Evolutionary conservation across 2,888 invertebrate species (phyloP), one percentile per base, ranked within the genome.

Genomic region (Dryobota labecula): DNA sequence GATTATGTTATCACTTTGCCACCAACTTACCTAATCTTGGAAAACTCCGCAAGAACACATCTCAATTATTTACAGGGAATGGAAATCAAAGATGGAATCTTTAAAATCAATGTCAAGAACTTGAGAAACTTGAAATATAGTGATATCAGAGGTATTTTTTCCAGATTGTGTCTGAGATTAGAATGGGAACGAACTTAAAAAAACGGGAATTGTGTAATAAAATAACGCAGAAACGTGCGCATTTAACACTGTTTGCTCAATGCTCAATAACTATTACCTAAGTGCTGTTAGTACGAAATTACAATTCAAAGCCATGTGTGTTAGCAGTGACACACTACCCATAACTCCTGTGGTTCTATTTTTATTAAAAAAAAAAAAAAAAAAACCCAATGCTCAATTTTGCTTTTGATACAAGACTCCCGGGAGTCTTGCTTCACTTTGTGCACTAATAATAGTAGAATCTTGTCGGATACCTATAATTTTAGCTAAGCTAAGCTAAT

Each of bases 291-390:
- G 33, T 41, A 41, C 54, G n/a, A 76, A 56, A 66, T 2, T n/a
- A 47, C 56, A 49, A 49, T 36, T 73, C 77, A 73, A 73, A 73
- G 77, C n/a, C 77, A 77, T 51, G 20, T 45, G 13, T 77, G 30
- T 73, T 73, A 69, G 49, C 73, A 51, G 13, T 38, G 24, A 38
- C 36, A 20, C 20, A 77, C 36, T 67, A 73, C 2, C n/a, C n/a
- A 36, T 36, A 51, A 18, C 13, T 8, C 2, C 2, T 57, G 2
- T 13, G 2, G 20, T 58, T 2, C 1, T 45, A 41, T 15, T 24
- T 38, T 24, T 18, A 5, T 45, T 51, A n/a, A 8, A 41, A 30
- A 5, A 38, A 41, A 33, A n/a, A 45, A 20, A 5, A 15, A 2
- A 24, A 1, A 24, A 43, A 9, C 2, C 33, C 6, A 15, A 15